These are phyloP conservation scores for Anabas testudineus DNA, from an alignment of 2,797 vertebrate species.

Conservation along the genomic window DNA sequence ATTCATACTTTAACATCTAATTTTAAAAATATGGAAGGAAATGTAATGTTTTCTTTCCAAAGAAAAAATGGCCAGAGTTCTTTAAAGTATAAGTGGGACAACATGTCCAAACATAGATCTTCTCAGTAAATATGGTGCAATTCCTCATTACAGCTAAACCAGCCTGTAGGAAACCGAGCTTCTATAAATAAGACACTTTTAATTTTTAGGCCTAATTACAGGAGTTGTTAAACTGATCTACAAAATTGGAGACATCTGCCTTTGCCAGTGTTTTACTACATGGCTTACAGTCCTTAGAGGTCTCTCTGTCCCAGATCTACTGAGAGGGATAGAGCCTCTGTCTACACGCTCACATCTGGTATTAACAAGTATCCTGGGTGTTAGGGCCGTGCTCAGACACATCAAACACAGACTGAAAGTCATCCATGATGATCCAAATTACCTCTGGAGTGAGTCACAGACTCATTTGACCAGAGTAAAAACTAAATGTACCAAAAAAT, in stretches of 20 bases:
- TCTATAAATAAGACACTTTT: constrained; percentile 57
- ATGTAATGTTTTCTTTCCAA: constrained; percentile 13
- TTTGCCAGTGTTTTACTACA: constrained; percentile 51
- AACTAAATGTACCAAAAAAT: constrained; percentile 14
- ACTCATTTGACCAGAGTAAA: constrained; percentile 11
- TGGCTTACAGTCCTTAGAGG: constrained; percentile 36
- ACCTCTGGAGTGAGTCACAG: not conserved
- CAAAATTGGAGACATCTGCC: constrained; percentile 53
- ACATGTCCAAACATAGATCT: constrained; percentile 61
- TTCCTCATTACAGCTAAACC: constrained; percentile 63
- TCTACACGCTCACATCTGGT: constrained; percentile 56
- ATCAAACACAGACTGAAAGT: constrained; percentile 13
- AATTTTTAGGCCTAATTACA: constrained; percentile 53
- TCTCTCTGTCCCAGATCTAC: constrained; percentile 42
- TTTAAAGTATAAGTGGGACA: constrained; percentile 59
- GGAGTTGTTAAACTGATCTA: constrained; percentile 44
- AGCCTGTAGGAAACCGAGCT: constrained; percentile 52
- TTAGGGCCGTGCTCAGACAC: constrained; percentile 28
- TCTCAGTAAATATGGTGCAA: constrained; percentile 41
- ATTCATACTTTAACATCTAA: constrained; percentile 53
- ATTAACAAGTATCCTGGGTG: constrained; percentile 56
- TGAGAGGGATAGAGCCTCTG: constrained; percentile 44
- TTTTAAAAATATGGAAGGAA: constrained; percentile 22
- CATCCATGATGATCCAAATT: constrained; percentile 29
- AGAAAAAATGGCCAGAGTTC: constrained; percentile 18